Evolutionary conservation across 2,113 vertebrate species (phyloP).

Genomic region (Montifringilla adamsi): DNA sequence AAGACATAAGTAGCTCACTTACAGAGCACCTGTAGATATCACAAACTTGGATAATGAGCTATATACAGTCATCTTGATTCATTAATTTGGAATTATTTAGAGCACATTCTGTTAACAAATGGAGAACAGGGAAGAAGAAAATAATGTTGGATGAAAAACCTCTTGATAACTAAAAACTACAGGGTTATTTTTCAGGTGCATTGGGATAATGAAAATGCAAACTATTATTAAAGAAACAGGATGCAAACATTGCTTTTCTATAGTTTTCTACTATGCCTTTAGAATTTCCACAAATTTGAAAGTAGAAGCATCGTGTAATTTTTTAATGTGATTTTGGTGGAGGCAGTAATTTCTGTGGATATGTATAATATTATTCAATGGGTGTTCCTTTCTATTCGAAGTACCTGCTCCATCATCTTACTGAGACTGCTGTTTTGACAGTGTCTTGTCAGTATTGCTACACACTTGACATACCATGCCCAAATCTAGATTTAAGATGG

Average conservation of each 20-base stretch:
- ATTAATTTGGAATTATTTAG: neutral
- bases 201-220: neutral
- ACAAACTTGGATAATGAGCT: neutral
- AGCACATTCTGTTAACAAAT: neutral
- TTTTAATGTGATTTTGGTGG: neutral
- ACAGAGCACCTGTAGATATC: neutral
- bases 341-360: neutral
- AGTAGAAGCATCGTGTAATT: neutral
- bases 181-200: neutral
- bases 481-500: constrained; percentile 21
- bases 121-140: neutral
- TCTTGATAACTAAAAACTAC: neutral
- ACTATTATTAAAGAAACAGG: neutral
- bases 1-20: neutral
- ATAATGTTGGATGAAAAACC: neutral
- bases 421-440: constrained; percentile 42
- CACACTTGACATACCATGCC: neutral
- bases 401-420: constrained; percentile 16
- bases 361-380: neutral
- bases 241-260: neutral
- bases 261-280: neutral
- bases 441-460: constrained; percentile 31
- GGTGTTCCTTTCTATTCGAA: constrained; percentile 11
- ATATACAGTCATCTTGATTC: neutral
- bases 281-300: neutral